These are phyloP conservation scores for Brachionichthys hirsutus DNA, from an alignment of 2,113 vertebrate genomes.

Conservation along the genomic window DNA sequence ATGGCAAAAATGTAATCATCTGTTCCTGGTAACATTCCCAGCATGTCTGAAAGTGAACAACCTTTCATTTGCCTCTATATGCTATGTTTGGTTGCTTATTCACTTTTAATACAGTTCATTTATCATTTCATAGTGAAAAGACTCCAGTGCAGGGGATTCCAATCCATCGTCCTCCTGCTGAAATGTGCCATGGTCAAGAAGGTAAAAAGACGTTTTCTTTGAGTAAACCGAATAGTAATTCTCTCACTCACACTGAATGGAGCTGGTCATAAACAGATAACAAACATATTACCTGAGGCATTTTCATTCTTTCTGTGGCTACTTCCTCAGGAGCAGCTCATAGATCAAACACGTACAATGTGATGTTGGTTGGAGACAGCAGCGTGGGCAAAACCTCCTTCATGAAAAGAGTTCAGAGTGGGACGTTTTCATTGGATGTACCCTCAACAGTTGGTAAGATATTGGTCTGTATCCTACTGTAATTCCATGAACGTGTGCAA, in stretches of 20 bases:
- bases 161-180: background rate
- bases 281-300: background rate
- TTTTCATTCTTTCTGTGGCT: slow-evolving; percentile 25
- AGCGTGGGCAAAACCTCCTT: slow-evolving; percentile 92
- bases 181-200: slow-evolving; percentile 10
- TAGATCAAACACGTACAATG: slow-evolving; percentile 77
- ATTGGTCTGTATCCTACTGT: background rate
- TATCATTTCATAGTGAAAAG: slow-evolving; percentile 30
- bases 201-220: slow-evolving; percentile 16
- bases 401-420: slow-evolving; percentile 79
- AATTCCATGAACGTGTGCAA: background rate
- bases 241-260: background rate
- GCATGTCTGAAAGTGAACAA: background rate
- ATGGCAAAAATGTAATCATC: too few species aligned
- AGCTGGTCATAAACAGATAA: background rate
- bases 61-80: background rate
- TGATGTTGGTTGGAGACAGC: slow-evolving; percentile 89
- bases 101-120: too few species aligned
- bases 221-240: slow-evolving; percentile 37
- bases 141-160: background rate
- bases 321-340: background rate
- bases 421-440: slow-evolving; percentile 73
- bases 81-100: background rate
- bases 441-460: slow-evolving; percentile 85
- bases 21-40: too few species aligned